These are phyloP conservation scores for Sipha maydis DNA, from an alignment of 2,888 invertebrate species.

Conservation along the genomic window DNA sequence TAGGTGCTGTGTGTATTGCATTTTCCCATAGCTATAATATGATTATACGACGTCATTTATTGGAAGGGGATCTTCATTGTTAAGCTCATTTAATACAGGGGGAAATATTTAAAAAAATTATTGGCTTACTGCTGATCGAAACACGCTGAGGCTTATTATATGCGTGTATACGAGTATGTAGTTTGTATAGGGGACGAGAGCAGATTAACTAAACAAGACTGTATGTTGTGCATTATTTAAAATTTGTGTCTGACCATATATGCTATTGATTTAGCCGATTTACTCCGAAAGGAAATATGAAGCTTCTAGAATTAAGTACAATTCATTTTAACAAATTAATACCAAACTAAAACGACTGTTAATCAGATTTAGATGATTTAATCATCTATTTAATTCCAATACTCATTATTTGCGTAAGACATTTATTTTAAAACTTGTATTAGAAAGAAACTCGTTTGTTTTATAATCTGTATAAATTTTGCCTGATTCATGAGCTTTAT, in stretches of 20 bases:
- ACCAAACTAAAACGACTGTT: constrained; percentile 33
- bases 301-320: constrained; percentile 33
- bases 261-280: constrained; percentile 40
- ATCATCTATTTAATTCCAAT: not conserved
- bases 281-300: constrained; percentile 13
- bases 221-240: not conserved
- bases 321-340: constrained; percentile 27
- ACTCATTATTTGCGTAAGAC: not conserved
- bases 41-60: not conserved
- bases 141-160: constrained; percentile 39
- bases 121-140: constrained; percentile 57
- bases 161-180: not conserved
- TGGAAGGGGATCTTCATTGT: constrained; percentile 11
- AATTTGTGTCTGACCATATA: constrained; percentile 42
- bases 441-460: not conserved
- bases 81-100: constrained; percentile 41
- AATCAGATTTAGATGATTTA: constrained; percentile 47
- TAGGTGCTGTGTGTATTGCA: not conserved
- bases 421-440: not conserved
- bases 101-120: constrained; percentile 26
- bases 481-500: not conserved
- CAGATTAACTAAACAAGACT: constrained; percentile 41
- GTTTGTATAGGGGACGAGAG: constrained; percentile 8
- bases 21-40: constrained; percentile 34
- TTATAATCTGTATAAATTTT: not conserved